Base-by-base conservation (phyloP, 2,113 vertebrate species). In the Clarias gariepinus region DNA sequence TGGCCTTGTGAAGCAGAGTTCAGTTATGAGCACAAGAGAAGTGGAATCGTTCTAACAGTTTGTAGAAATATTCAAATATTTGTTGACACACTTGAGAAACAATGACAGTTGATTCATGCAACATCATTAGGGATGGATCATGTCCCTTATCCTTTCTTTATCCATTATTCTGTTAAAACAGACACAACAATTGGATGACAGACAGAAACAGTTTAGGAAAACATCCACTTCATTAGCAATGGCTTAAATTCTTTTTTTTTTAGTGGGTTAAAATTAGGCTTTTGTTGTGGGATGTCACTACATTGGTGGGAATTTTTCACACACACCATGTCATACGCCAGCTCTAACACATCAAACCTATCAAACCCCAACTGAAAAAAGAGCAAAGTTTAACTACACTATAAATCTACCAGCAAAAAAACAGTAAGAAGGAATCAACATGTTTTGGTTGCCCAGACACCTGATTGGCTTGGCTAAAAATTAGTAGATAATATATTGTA, bases 21-120 rank as follows among this genome's bases (percentile, higher is more conserved):
- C 61, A 76, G 76, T 89, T 86, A 89, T 88, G 77, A 87, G 68
- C 66, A 84, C 81, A 76, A 78, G 79, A 73, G 82, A 60, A 81
- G 61, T 47, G 69, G 64, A 86, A 76, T 68, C n/a, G 53, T 61
- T 84, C 33, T 47, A 33, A 80, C 30, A 61, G 21, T 41, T 61
- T 0, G 25, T n/a, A 55, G 64, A 28, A 82, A 47, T 30, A 83
- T 33, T 57, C 3, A 18, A 55, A 28, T 81, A 23, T 81, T 81
- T 81, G 78, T 81, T 81, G 55, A 21, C 10, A 60, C 15, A 80
- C 77, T 80, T 80, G 58, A 28, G 28, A 60, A 55, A 80, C 33
- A 57, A 60, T 80, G 78, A 25, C 57, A 81, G 9, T 61, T 80
- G 78, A 60, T 80, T 60, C 55, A 36, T 80, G 57, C 33, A 60